Conservation (phyloP, 2,797 vertebrate genomes). For the Chrosomus eos region DNA sequence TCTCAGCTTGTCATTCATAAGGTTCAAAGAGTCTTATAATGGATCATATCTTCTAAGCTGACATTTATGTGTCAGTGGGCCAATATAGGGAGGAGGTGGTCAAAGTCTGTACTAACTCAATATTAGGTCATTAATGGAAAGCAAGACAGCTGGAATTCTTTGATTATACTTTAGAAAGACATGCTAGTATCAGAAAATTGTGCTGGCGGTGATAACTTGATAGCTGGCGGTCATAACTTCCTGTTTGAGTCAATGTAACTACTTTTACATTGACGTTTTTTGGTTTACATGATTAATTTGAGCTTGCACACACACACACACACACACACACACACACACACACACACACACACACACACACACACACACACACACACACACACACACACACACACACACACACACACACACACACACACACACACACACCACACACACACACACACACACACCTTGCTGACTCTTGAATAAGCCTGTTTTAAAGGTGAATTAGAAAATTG, state of each 20-base stretch:
- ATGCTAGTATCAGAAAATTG: not conserved
- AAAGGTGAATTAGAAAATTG: conserved; percentile 56
- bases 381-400: not conserved
- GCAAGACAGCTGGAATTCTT: not conserved
- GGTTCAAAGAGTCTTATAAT: conserved; percentile 34
- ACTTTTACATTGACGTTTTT: not conserved
- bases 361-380: too few relatives aligned
- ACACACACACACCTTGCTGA: not conserved
- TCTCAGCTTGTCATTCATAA: conserved; percentile 26
- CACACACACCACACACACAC: not conserved
- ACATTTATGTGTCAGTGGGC: conserved; percentile 52
- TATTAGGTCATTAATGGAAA: not conserved
- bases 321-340: too few relatives aligned
- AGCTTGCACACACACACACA: not conserved
- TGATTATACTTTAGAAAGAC: not conserved
- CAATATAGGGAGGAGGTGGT: conserved; percentile 30
- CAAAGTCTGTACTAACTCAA: conserved; percentile 38
- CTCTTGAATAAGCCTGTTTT: conserved; percentile 12
- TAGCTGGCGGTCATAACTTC: not conserved
- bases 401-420: too few relatives aligned
- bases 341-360: too few relatives aligned
- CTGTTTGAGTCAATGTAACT: not conserved
- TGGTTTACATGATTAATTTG: not conserved
- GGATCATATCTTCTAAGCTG: conserved; percentile 44
- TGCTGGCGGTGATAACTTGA: not conserved